Base-by-base conservation (phyloP, 2,113 vertebrate genomes). In the Anoura caudifer region DNA sequence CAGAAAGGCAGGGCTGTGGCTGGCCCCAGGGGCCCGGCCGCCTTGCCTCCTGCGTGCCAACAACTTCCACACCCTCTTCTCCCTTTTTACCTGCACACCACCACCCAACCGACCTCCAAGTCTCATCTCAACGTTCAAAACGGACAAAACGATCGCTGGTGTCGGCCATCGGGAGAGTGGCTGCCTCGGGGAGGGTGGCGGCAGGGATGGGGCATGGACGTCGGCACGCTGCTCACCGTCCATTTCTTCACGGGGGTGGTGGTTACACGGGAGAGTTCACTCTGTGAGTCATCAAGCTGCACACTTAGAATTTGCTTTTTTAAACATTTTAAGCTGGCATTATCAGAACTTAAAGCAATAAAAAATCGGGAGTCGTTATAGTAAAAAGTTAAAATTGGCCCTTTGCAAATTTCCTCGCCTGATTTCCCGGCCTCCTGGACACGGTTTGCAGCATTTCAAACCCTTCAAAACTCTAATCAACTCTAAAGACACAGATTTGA, bases 171-270 rank as follows among this genome's bases (percentile, higher is more conserved):
- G 12, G 26, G 56, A 36, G 28, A 4, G 72, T 0, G 7, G 45
- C 69, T 75, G 54, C 22, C 54, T 43, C 7, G 0, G 5, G 31
- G 72, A 17, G 3, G 54, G 45, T 4, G 13, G 20, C 19, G 14
- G 87, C 15, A 13, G 70, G 1, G 45, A 13, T 1, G 3, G 26
- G 15, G 26, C 4, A 14, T 0, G 24, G 90, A 16, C 11, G 0
- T 0, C 17, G 15, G 24, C 33, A 5, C 7, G 10, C 33, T 7
- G n/a, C 22, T 33, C 43, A 5, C 36, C 0, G 6, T n/a, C 67
- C 19, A 3, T 31, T 24, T 47, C 52, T 28, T 24, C 77, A 4
- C 0, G 14, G 7, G 63, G n/a, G 31, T 9, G 54, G 76, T 1
- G 14, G 15, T 36, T 13, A 17, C 43, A 3, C 38, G 6, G 87